A percentile compares a stretch with the other conserved stretches of the same genome.
Evolutionary conservation across 1,140 invertebrate genomes (phyloP).

Genomic region (Adoxophyes honmai): DNA sequence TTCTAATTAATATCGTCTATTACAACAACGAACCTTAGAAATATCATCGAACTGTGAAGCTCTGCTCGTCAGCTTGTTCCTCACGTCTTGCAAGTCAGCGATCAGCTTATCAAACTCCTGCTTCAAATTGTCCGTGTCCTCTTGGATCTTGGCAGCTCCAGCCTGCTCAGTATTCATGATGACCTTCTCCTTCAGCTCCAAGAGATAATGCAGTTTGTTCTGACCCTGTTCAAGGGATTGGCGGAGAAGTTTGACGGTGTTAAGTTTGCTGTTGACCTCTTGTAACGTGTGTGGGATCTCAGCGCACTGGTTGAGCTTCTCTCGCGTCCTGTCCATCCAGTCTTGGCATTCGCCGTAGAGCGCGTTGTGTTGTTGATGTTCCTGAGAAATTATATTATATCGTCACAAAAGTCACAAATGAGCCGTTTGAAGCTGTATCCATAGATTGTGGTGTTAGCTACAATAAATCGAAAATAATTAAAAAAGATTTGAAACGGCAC

Average conservation of each 20-base stretch:
- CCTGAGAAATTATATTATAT: conserved; percentile 67
- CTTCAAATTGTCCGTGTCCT: conserved; percentile 92
- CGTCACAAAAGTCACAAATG: neutral
- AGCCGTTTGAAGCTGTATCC: too few relatives aligned
- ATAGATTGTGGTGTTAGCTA: too few relatives aligned
- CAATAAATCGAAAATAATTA: too few relatives aligned
- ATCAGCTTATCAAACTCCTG: conserved; percentile 92
- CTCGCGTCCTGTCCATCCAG: conserved; percentile 91
- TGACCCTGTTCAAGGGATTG: conserved; percentile 94
- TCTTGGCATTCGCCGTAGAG: conserved; percentile 94
- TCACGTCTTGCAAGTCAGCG: conserved; percentile 86
- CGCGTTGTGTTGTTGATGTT: conserved; percentile 93
- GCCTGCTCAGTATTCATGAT: conserved; percentile 93
- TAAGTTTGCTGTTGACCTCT: conserved; percentile 90
- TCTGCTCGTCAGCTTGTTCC: conserved; percentile 84
- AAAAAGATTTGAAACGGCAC: too few relatives aligned
- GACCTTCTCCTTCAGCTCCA: conserved; percentile 95
- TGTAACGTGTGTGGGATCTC: conserved; percentile 86
- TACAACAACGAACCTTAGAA: conserved; percentile 82
- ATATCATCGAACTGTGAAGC: conserved; percentile 90
- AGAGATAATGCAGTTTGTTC: conserved; percentile 91
- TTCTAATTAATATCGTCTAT: too few relatives aligned
- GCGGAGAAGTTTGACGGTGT: conserved; percentile 89
- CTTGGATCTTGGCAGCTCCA: conserved; percentile 91
- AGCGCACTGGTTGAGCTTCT: conserved; percentile 87